Evolutionary conservation across 1,140 invertebrate genomes (phyloP).

Genomic region (Ladona fulva): DNA sequence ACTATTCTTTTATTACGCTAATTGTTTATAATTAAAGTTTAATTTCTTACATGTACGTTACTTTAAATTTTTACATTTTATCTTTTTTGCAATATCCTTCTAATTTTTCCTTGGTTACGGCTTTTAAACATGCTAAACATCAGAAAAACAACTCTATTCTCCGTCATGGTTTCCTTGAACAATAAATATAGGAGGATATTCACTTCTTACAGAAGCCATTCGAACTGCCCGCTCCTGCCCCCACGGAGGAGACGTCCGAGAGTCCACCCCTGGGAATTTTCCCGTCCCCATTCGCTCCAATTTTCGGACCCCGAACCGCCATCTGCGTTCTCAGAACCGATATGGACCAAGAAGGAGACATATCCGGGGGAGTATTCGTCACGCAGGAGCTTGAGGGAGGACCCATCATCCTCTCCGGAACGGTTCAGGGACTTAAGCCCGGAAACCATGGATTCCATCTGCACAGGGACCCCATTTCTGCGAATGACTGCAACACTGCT

Average conservation of each 20-base stretch:
- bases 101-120: too few relatives aligned
- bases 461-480: conserved; percentile 59
- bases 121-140: too few relatives aligned
- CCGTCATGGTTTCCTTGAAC: too few relatives aligned
- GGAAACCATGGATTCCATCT: conserved; percentile 68
- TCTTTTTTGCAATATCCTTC: too few relatives aligned
- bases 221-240: neutral
- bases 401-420: conserved; percentile 43
- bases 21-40: too few relatives aligned
- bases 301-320: neutral
- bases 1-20: too few relatives aligned
- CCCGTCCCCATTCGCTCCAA: neutral
- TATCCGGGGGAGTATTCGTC: neutral
- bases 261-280: neutral
- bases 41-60: too few relatives aligned
- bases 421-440: conserved; percentile 45
- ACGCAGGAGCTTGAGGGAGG: conserved; percentile 17
- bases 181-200: too few relatives aligned
- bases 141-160: too few relatives aligned
- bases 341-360: neutral
- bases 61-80: too few relatives aligned
- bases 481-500: conserved; percentile 45
- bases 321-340: neutral
- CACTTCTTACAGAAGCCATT: too few relatives aligned
- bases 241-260: neutral